Percentiles rank a stretch among this genome's conserved stretches.
These are phyloP conservation scores for Leptosomus discolor DNA, from an alignment of 2,113 vertebrate genomes.

Conservation along the genomic window DNA sequence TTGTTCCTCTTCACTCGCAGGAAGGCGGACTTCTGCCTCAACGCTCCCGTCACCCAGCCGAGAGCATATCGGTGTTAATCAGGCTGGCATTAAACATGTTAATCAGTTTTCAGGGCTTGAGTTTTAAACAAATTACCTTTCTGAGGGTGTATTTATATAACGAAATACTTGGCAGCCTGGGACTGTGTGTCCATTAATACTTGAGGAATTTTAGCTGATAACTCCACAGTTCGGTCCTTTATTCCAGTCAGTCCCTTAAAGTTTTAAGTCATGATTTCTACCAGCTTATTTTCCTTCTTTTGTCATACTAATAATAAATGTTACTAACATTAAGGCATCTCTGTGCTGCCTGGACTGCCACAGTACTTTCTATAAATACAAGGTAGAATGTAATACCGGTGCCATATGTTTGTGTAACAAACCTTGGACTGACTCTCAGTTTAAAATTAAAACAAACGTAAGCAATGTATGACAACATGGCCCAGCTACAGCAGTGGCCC, in stretches of 20 bases:
- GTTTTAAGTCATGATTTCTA: not conserved
- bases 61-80: not conserved
- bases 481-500: not conserved
- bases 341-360: not conserved
- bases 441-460: slow-evolving; percentile 60
- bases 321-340: slow-evolving; percentile 45
- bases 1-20: not conserved
- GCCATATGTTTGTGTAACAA: slow-evolving; percentile 59
- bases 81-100: not conserved
- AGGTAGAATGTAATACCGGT: slow-evolving; percentile 29
- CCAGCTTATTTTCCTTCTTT: not conserved
- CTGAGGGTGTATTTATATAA: not conserved
- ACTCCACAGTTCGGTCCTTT: not conserved
- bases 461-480: slow-evolving; percentile 19
- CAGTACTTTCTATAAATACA: slow-evolving; percentile 49
- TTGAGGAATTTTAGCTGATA: not conserved
- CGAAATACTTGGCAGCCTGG: not conserved
- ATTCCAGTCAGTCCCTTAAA: not conserved
- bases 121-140: slow-evolving; percentile 17
- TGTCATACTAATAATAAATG: slow-evolving; percentile 42
- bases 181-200: not conserved
- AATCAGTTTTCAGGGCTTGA: not conserved
- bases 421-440: slow-evolving; percentile 44
- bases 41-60: not conserved
- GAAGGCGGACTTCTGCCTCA: slow-evolving; percentile 23